Percentiles rank a stretch among this genome's conserved stretches.
Conservation (phyloP, 2,888 invertebrate species). For the Tethea ocularis region DNA sequence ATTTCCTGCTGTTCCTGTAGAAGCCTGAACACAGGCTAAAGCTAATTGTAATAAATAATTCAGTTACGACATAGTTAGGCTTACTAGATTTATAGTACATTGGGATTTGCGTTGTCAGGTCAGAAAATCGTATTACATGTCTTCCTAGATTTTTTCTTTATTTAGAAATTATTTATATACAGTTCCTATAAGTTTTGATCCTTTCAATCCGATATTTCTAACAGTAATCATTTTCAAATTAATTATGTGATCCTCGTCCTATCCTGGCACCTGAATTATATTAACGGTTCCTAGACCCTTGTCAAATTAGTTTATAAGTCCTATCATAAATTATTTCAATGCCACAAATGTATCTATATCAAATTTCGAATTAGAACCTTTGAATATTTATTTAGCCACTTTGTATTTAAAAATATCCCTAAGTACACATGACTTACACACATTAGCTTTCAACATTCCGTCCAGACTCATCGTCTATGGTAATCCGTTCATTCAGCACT, state of each 20-base stretch:
- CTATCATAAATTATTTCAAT: too few relatives aligned
- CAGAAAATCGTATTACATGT: neutral
- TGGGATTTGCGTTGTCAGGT: neutral
- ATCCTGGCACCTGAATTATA: too few relatives aligned
- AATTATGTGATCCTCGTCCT: too few relatives aligned
- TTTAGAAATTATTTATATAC: too few relatives aligned
- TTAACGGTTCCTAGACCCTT: too few relatives aligned
- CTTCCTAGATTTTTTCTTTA: neutral
- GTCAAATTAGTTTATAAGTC: too few relatives aligned
- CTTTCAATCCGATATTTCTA: neutral
- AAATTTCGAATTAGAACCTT: too few relatives aligned
- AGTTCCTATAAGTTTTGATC: neutral
- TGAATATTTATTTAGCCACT: too few relatives aligned
- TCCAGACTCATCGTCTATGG: neutral
- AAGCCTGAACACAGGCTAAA: neutral
- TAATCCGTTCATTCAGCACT: neutral
- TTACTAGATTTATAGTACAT: neutral
- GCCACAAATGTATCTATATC: too few relatives aligned
- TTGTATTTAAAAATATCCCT: neutral
- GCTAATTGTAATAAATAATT: neutral
- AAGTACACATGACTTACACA: neutral
- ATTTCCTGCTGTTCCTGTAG: neutral
- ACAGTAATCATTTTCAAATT: too few relatives aligned
- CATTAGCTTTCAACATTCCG: neutral
- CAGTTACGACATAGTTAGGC: neutral